phyloP scores from a whole-genome alignment of 2,888 invertebrate genomes.

The Morinoia aosen region DNA sequence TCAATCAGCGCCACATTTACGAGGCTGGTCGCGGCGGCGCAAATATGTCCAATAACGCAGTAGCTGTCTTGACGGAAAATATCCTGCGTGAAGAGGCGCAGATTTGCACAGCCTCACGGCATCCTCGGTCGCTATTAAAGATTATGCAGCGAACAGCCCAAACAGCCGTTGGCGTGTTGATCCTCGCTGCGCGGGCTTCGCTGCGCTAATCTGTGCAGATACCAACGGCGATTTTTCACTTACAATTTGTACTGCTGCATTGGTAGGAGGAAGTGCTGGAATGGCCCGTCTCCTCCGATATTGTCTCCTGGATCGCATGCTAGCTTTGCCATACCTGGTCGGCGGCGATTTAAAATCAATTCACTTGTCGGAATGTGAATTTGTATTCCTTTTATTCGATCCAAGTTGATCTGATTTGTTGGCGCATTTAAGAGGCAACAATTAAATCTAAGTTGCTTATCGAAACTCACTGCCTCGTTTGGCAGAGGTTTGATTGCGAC shows the following conservation, averaged over 20 bases:
- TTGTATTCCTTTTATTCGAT: neutral
- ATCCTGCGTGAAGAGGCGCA: too few species aligned
- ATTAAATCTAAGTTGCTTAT: neutral
- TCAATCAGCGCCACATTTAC: too few species aligned
- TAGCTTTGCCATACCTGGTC: neutral
- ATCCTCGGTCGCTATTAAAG: too few species aligned
- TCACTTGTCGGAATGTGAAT: neutral
- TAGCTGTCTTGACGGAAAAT: too few species aligned
- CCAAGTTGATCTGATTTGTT: neutral
- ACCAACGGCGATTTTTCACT: too few species aligned
- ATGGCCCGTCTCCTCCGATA: neutral
- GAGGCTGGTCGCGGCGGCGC: too few species aligned
- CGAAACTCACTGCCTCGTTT: neutral
- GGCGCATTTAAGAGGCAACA: constrained; percentile 9
- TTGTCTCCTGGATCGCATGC: neutral
- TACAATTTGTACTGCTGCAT: neutral
- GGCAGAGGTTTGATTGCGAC: neutral
- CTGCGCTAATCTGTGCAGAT: too few species aligned
- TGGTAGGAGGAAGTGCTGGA: neutral
- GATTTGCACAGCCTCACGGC: too few species aligned
- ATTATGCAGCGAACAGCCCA: too few species aligned
- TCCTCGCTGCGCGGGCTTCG: too few species aligned
- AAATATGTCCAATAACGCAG: too few species aligned
- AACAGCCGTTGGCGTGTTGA: too few species aligned
- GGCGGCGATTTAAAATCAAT: neutral